These are phyloP conservation scores for Characodon lateralis DNA, from an alignment of 2,797 vertebrate genomes.

Conservation along the genomic window DNA sequence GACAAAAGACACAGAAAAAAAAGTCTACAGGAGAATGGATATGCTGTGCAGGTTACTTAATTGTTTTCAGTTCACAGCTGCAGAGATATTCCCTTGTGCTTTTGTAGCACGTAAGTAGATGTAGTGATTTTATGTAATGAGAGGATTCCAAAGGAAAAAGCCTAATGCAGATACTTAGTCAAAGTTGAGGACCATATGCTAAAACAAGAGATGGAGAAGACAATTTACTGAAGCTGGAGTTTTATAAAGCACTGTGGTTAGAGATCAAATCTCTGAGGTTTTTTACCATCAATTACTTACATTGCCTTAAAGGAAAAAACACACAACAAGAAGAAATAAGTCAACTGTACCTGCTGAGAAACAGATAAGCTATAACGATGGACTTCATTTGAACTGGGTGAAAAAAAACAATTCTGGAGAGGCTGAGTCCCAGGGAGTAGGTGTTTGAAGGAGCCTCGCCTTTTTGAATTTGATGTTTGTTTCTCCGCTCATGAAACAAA, in stretches of 20 bases:
- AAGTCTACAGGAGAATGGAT: conserved; percentile 28
- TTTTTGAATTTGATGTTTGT: conserved; percentile 48
- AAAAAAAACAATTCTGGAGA: conserved; percentile 45
- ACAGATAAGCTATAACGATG: conserved; percentile 61
- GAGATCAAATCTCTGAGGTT: conserved; percentile 25
- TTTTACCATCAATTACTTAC: conserved; percentile 73
- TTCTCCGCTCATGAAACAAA: conserved; percentile 36
- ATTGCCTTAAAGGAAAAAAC: conserved; percentile 51
- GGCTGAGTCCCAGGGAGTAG: conserved; percentile 28
- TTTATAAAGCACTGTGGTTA: conserved; percentile 10
- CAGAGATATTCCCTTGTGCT: conserved; percentile 58
- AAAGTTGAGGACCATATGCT: conserved; percentile 50
- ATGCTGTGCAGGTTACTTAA: conserved; percentile 50
- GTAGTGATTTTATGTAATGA: conserved; percentile 76
- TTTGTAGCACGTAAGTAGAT: conserved; percentile 54
- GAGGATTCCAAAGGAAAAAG: conserved; percentile 68
- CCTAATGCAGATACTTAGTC: conserved; percentile 55
- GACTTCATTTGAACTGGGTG: conserved; percentile 41
- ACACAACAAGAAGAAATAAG: conserved; percentile 59
- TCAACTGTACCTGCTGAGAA: conserved; percentile 60
- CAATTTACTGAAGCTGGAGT: conserved; percentile 36
- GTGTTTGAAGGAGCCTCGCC: conserved; percentile 42
- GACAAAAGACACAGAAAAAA: conserved; percentile 39
- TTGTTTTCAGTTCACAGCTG: conserved; percentile 67
- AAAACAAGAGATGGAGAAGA: conserved; percentile 46